These are phyloP conservation scores for Leptinotarsa haldemani DNA, from an alignment of 2,888 invertebrate species.

Conservation along the genomic window DNA sequence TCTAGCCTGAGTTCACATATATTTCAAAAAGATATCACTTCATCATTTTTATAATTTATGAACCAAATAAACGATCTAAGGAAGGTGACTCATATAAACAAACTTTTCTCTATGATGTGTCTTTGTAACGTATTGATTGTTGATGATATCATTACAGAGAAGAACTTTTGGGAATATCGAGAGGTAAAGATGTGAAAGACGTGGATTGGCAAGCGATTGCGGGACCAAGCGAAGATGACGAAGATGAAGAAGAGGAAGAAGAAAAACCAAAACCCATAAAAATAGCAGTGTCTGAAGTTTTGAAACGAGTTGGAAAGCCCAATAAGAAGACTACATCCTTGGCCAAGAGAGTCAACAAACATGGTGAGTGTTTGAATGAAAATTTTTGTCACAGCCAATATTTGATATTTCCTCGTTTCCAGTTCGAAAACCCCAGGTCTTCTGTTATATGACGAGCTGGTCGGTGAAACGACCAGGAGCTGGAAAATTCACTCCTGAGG, in stretches of 20 bases:
- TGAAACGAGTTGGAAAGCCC: conserved; percentile 78
- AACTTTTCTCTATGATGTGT: no score
- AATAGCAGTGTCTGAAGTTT: conserved; percentile 79
- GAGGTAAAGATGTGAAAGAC: conserved; percentile 86
- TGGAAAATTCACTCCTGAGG: conserved; percentile 90
- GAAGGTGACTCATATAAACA: no score
- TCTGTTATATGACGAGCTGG: conserved; percentile 98
- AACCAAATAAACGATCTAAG: no score
- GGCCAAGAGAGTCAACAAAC: conserved; percentile 68
- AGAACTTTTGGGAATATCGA: conserved; percentile 85
- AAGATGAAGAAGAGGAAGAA: conserved; percentile 68
- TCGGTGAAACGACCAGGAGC: conserved; percentile 90
- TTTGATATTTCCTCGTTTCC: conserved; percentile 47
- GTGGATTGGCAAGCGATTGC: conserved; percentile 88
- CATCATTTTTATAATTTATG: no score
- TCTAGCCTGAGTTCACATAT: no score
- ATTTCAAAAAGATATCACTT: no score
- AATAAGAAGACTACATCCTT: conserved; percentile 66
- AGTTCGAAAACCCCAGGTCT: conserved; percentile 88
- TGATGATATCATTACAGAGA: conserved; percentile 69
- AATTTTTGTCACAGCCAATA: no score
- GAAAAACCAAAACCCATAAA: conserved; percentile 82
- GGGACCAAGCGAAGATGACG: conserved; percentile 70
- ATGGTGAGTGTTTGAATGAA: conserved; percentile 69
- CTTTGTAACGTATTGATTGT: no score